Percentiles rank a stretch among this genome's conserved stretches.
phyloP scores from a whole-genome alignment of 2,888 invertebrate genomes.

The Mechanitis messenoides region DNA sequence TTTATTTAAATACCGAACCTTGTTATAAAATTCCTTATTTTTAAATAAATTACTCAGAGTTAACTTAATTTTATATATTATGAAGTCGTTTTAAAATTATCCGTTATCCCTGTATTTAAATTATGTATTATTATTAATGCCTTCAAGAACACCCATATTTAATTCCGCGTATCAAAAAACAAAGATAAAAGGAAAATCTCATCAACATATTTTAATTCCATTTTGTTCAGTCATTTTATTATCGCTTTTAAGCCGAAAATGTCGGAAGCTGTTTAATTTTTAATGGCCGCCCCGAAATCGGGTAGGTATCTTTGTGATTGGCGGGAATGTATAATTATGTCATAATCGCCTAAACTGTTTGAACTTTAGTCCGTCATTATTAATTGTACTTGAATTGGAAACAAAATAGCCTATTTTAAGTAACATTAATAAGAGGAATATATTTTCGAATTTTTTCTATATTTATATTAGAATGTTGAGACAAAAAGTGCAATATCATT shows the following conservation, averaged over 20 bases:
- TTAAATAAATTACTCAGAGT: no score
- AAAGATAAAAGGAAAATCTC: neutral
- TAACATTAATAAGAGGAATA: no score
- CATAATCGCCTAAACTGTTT: neutral
- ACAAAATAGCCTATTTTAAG: no score
- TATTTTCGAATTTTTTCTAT: neutral
- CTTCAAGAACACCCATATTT: neutral
- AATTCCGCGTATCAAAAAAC: neutral
- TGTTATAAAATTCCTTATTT: no score
- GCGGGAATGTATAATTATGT: slow-evolving; percentile 3
- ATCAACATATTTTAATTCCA: neutral
- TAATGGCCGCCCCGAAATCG: neutral
- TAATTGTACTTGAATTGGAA: neutral
- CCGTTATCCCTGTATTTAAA: no score
- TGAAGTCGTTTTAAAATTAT: no score
- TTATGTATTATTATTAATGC: neutral
- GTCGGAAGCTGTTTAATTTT: slow-evolving; percentile 3
- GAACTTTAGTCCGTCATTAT: slow-evolving; percentile 1
- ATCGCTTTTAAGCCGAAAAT: neutral
- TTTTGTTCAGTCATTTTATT: neutral
- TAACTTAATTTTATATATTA: no score
- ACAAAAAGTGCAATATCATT: neutral
- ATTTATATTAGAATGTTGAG: neutral
- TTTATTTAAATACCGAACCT: no score
- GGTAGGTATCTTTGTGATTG: neutral